phyloP scores from a whole-genome alignment of 35 echinoderm and acorn worm species.

The Holothuria glaberrima region DNA sequence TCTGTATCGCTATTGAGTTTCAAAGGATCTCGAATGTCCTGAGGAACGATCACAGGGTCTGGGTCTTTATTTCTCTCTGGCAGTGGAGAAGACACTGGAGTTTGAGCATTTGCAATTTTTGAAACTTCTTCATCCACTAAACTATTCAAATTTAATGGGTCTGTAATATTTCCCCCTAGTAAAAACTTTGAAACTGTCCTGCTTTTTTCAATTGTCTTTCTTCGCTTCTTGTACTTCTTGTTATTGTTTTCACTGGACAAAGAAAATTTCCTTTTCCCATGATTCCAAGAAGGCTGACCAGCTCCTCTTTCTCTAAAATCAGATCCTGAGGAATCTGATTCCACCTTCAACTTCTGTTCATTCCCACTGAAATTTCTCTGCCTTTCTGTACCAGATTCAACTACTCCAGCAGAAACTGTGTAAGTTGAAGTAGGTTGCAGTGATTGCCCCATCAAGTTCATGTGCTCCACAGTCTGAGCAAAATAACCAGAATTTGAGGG shows the following conservation, averaged over 20 bases:
- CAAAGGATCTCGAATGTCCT: conserved; percentile 88
- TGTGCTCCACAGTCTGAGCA: conserved; percentile 25
- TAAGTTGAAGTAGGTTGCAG: no score
- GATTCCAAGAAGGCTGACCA: not conserved
- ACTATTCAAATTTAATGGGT: conserved; percentile 97
- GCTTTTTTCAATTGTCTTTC: conserved; percentile 76
- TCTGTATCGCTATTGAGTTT: conserved; percentile 77
- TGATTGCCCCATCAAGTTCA: not conserved
- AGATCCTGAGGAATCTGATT: not conserved
- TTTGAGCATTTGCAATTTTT: conserved; percentile 70
- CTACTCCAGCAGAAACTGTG: not conserved
- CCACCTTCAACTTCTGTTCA: not conserved
- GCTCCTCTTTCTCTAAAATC: not conserved
- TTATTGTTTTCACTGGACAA: conserved; percentile 47
- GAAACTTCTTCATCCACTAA: conserved; percentile 80
- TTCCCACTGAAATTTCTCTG: no score
- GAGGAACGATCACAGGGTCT: conserved; percentile 91
- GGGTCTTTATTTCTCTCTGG: conserved; percentile 92
- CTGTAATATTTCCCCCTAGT: conserved; percentile 82
- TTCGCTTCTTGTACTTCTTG: conserved; percentile 64
- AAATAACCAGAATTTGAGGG: conserved; percentile 8
- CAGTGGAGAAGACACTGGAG: conserved; percentile 85
- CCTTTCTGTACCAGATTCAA: not conserved
- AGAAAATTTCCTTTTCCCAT: conserved; percentile 50
- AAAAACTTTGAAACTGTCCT: conserved; percentile 76